Conservation (phyloP, 2,797 vertebrate species). For the Enteromius afrohamiltoni region DNA sequence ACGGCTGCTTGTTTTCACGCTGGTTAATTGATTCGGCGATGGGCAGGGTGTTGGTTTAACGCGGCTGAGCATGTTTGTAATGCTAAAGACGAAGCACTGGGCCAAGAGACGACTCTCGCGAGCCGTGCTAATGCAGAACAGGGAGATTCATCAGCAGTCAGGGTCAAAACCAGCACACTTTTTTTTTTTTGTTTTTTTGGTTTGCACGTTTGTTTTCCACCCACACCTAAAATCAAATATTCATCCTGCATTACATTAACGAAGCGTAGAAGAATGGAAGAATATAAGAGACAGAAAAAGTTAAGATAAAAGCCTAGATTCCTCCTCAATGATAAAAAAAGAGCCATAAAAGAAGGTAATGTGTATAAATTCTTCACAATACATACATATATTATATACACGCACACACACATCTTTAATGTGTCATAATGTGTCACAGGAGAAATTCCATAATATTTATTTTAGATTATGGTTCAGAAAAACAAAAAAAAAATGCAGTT, state of each 20-base stretch:
- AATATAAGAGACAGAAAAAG: neutral
- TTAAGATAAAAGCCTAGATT: neutral
- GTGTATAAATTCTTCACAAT: neutral
- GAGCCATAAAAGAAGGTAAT: neutral
- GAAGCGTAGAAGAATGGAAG: neutral
- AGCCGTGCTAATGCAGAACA: neutral
- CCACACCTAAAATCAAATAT: constrained; percentile 33
- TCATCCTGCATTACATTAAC: constrained; percentile 26
- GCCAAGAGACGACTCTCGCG: neutral
- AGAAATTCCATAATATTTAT: no score
- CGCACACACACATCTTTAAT: no score
- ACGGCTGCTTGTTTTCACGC: constrained; percentile 19
- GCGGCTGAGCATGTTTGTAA: constrained; percentile 32
- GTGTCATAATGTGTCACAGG: no score
- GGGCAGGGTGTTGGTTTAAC: constrained; percentile 17
- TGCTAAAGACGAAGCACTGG: neutral
- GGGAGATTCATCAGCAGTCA: constrained; percentile 5
- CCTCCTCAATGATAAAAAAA: neutral
- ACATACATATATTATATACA: no score
- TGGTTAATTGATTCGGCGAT: constrained; percentile 25
- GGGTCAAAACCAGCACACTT: neutral
- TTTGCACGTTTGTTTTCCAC: constrained; percentile 14
- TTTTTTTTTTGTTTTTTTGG: no score
- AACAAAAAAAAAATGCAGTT: no score
- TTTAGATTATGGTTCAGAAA: no score